Evolutionary conservation across 2,797 vertebrate genomes (phyloP).

Genomic region (Sebastes umbrosus): DNA sequence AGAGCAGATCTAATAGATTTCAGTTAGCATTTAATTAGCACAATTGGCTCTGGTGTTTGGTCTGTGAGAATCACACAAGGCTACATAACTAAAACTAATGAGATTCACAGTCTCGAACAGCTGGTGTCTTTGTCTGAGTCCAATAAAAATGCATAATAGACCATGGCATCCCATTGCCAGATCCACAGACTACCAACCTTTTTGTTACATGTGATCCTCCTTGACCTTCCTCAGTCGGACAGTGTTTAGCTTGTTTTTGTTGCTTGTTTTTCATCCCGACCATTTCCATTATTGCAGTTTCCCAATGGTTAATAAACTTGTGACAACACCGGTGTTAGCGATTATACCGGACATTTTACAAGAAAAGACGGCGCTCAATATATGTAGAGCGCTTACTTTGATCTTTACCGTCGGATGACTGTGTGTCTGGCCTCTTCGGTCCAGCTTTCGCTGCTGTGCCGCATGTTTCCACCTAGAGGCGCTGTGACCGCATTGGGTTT

Average conservation of each 20-base stretch:
- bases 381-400: too few relatives aligned
- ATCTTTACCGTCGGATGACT: too few relatives aligned
- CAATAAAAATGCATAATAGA: not conserved
- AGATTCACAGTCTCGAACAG: constrained; percentile 4
- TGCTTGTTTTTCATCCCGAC: too few relatives aligned
- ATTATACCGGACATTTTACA: too few relatives aligned
- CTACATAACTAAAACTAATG: not conserved
- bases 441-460: too few relatives aligned
- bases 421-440: too few relatives aligned
- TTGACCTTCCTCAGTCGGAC: not conserved
- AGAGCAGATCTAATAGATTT: constrained; percentile 13
- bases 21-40: constrained; percentile 6
- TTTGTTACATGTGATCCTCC: not conserved
- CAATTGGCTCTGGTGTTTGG: constrained; percentile 4
- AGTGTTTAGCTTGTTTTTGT: not conserved
- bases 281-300: too few relatives aligned
- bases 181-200: not conserved
- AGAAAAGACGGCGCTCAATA: too few relatives aligned
- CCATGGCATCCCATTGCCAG: not conserved
- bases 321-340: too few relatives aligned
- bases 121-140: constrained; percentile 6
- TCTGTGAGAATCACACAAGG: not conserved
- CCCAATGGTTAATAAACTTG: too few relatives aligned
- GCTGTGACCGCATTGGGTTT: too few relatives aligned
- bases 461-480: too few relatives aligned